These are phyloP conservation scores for Aphis craccivora DNA, from an alignment of 1,140 invertebrate genomes.

Conservation along the genomic window DNA sequence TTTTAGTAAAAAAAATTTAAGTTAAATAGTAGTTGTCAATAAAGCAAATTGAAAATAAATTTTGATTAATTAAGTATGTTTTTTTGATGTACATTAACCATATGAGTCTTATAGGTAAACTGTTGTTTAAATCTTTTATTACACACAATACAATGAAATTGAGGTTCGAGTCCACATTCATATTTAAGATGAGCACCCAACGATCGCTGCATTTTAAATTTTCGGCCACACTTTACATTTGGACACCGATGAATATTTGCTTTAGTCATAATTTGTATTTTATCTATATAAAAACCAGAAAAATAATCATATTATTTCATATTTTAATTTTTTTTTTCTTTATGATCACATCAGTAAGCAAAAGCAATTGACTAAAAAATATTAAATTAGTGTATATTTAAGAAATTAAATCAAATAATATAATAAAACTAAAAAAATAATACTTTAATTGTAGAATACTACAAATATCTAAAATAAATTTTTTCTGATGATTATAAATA, in stretches of 20 bases:
- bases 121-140: conserved; percentile 62
- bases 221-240: conserved; percentile 65
- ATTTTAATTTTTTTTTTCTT: neutral
- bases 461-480: neutral
- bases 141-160: conserved; percentile 67
- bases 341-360: neutral
- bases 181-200: conserved; percentile 62
- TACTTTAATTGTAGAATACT: neutral
- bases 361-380: conserved; percentile 12
- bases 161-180: conserved; percentile 59
- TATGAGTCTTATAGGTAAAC: conserved; percentile 65
- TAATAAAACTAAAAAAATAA: neutral
- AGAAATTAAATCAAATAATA: neutral
- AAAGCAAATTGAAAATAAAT: neutral
- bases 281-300: conserved; percentile 23
- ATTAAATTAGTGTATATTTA: neutral
- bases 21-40: neutral
- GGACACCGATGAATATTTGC: conserved; percentile 46
- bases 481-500: neutral
- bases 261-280: neutral
- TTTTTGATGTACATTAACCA: conserved; percentile 64
- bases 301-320: neutral
- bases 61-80: conserved; percentile 59
- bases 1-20: neutral
- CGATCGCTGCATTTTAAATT: conserved; percentile 66